A percentile compares a stretch with the other conserved stretches of the same genome.
Evolutionary conservation across 2,113 vertebrate species (phyloP).

Genomic region (Panurus biarmicus): DNA sequence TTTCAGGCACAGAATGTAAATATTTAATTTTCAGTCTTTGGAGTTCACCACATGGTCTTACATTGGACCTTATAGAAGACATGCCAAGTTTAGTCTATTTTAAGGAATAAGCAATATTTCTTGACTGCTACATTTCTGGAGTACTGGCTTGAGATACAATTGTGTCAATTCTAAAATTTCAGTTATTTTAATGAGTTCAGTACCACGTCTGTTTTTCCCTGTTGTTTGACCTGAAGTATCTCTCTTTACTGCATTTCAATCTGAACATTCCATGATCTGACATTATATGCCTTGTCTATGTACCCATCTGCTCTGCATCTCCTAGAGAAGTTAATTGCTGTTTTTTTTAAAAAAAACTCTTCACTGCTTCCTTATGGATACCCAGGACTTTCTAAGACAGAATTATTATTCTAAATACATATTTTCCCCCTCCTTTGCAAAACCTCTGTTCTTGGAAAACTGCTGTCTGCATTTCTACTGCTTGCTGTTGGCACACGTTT

Average conservation of each 20-base stretch:
- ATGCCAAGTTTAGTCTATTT: neutral
- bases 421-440: neutral
- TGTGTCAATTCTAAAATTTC: neutral
- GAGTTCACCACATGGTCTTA: neutral
- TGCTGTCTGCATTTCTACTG: neutral
- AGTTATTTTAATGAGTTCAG: neutral
- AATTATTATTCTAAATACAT: neutral
- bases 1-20: neutral
- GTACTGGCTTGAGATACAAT: neutral
- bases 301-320: neutral
- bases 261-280: neutral
- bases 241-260: neutral
- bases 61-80: neutral
- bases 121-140: neutral
- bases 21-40: neutral
- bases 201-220: neutral
- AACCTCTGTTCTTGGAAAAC: neutral
- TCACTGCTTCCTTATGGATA: neutral
- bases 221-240: neutral
- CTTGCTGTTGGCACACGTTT: neutral
- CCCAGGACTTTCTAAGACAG: neutral
- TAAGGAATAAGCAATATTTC: neutral
- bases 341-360: neutral
- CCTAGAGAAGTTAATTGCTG: neutral
- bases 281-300: neutral